Conservation (phyloP, 2,888 invertebrate species). For the Microctonus aethiopoides region DNA sequence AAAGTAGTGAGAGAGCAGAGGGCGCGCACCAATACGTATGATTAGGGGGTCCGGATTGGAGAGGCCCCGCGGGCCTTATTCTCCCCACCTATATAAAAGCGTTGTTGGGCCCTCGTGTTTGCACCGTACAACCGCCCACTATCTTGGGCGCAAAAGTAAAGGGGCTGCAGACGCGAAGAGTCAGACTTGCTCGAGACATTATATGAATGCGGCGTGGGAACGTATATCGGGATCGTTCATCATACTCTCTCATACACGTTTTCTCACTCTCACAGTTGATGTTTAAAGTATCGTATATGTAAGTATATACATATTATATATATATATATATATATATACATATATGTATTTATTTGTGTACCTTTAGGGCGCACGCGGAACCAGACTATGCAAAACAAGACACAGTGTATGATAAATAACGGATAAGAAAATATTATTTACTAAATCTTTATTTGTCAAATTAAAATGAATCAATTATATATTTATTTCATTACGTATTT, state of each 20-base stretch:
- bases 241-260: conserved; percentile 42
- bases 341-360: conserved; percentile 22
- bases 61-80: conserved; percentile 16
- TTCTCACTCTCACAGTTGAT: neutral
- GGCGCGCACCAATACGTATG: conserved; percentile 55
- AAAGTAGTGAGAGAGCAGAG: conserved; percentile 36
- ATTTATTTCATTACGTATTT: neutral
- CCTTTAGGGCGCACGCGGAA: conserved; percentile 35
- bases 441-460: conserved; percentile 10
- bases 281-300: neutral
- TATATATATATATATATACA: neutral
- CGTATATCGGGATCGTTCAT: conserved; percentile 62
- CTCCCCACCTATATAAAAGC: conserved; percentile 11
- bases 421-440: neutral
- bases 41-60: conserved; percentile 56
- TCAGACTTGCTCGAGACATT: conserved; percentile 24
- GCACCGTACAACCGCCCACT: conserved; percentile 60
- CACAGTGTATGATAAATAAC: conserved; percentile 9
- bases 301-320: too few relatives aligned
- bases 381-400: conserved; percentile 22
- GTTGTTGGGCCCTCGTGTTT: conserved; percentile 43
- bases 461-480: neutral
- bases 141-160: conserved; percentile 45
- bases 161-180: conserved; percentile 39
- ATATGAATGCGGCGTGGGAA: conserved; percentile 57